Percentiles rank a stretch among this genome's conserved stretches.
Evolutionary conservation across 2,797 vertebrate genomes (phyloP).

Genomic region (Coracias cyanogaster): DNA sequence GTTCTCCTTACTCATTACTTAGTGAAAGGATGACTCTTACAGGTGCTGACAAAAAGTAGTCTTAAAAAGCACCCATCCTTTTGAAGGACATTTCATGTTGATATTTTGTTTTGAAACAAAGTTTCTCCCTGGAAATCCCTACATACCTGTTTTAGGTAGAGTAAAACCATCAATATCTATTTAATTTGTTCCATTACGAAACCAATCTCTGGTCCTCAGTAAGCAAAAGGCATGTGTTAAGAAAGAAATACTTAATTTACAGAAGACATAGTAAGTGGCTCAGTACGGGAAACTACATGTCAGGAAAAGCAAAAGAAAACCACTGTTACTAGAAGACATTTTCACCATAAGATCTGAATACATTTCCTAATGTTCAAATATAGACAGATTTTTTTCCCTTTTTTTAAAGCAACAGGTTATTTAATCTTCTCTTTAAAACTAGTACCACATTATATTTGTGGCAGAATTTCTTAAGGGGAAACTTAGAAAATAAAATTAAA

Average conservation of each 20-base stretch:
- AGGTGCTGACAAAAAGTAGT: not conserved
- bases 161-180: not conserved
- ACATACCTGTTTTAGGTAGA: not conserved
- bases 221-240: not conserved
- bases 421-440: not conserved
- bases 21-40: not conserved
- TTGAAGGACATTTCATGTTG: not conserved
- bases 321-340: not conserved
- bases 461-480: not conserved
- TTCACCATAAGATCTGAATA: not conserved
- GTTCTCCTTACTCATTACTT: not conserved
- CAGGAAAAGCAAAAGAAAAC: not conserved
- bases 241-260: not conserved
- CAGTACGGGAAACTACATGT: not conserved
- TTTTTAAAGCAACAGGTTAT: not conserved
- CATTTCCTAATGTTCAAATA: not conserved
- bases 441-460: not conserved
- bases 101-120: not conserved
- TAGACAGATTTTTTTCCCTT: accelerated
- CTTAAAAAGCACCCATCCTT: not conserved
- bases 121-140: not conserved
- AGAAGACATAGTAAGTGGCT: not conserved
- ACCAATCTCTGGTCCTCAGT: not conserved
- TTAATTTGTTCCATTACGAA: not conserved
- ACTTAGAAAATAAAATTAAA: too few species aligned